Base-by-base conservation (phyloP, 2,113 vertebrate genomes). In the Puntigrus tetrazona region DNA sequence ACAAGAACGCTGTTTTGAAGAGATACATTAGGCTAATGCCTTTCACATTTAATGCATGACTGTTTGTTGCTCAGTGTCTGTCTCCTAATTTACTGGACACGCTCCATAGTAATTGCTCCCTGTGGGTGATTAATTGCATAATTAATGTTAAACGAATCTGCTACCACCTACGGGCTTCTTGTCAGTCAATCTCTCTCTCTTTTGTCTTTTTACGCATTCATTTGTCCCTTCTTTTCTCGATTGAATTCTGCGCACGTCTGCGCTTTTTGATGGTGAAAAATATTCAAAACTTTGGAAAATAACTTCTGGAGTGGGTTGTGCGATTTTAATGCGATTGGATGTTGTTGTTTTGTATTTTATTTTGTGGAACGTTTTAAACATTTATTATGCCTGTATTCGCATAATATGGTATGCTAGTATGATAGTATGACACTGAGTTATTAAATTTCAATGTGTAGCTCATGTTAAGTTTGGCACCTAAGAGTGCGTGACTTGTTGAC, bases 41-140 rank as follows among this genome's bases (percentile, higher is more conserved):
- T 31, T 65, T 47, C 78, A 45, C 41, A 16, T 70, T 36, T 69
- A 11, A n/a, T 63, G 45, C 36, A 18, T 67, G 65, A 52, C 81
- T 65, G 80, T 59, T 27, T 38, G 6, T 61, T 79, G 85, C 50
- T 78, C 57, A 47, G 36, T 34, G 69, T 79, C 52, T 70, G 45
- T 38, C n/a, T 72, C 67, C 31, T 78, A 25, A 59, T 65, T 43
- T 36, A 31, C 85, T 83, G 81, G 38, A 52, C 57, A 67, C 31
- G n/a, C 43, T 38, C 52, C 13, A n/a, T 6, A 63, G 52, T 81
- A 69, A 78, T 47, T 75, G 47, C 70, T 67, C 65, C 81, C 85
- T 77, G 79, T 78, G 69, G 81, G 81, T 80, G 87, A 90, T 91
- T 82, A 89, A 79, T 79, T 55, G 82, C 80, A 22, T 76, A 65